Conservation (phyloP, 2,797 vertebrate genomes). For the Gallinago stenura region DNA sequence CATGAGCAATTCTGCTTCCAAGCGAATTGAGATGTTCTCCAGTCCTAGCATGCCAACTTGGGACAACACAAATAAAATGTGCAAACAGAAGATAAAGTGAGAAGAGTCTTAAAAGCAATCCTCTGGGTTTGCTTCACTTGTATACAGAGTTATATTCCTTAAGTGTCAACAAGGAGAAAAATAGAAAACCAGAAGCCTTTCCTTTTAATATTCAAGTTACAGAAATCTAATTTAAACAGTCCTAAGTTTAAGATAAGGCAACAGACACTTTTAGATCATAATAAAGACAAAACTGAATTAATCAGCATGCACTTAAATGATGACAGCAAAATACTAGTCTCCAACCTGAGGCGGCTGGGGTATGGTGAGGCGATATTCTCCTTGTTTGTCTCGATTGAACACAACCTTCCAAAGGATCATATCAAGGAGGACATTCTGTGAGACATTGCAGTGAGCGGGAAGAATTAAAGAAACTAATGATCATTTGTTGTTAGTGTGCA, state of each 20-base stretch:
- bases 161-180: background rate
- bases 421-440: conserved; percentile 98
- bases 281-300: conserved; percentile 31
- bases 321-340: conserved; percentile 81
- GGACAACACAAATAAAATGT: background rate
- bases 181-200: background rate
- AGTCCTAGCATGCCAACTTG: background rate
- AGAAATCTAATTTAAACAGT: conserved; percentile 3
- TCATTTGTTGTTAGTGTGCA: conserved; percentile 76
- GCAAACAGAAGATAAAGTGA: background rate
- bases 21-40: background rate
- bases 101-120: background rate
- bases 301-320: conserved; percentile 64
- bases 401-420: conserved; percentile 98
- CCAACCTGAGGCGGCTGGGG: conserved; percentile 95
- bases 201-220: background rate
- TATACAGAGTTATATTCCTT: background rate
- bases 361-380: conserved; percentile 88
- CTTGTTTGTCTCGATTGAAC: conserved; percentile 97
- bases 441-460: conserved; percentile 86
- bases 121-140: background rate
- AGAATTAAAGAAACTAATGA: conserved; percentile 88
- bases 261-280: background rate
- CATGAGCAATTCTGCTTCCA: background rate
- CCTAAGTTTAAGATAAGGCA: conserved; percentile 20